phyloP scores from a whole-genome alignment of 2,888 invertebrate species.

The Thysanoteuthis rhombus region DNA sequence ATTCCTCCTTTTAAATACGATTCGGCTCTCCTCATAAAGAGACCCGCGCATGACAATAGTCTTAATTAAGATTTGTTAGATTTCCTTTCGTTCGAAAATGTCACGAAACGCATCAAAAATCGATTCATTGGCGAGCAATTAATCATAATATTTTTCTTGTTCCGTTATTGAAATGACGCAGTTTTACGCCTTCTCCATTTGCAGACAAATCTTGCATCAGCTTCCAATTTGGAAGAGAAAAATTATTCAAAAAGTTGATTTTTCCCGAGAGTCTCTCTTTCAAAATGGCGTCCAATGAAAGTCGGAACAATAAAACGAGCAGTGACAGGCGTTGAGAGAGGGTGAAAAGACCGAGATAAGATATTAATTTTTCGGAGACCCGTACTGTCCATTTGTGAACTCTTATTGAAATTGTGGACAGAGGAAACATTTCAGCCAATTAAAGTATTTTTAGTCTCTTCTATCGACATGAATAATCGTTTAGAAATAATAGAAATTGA shows the following conservation, averaged over 20 bases:
- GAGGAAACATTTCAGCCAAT: background rate
- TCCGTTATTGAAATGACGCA: background rate
- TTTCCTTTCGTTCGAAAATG: background rate
- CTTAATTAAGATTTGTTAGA: slow-evolving; percentile 12
- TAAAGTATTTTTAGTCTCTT: background rate
- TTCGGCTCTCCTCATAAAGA: background rate
- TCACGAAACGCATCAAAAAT: background rate
- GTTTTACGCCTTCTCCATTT: background rate
- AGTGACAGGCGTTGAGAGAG: background rate
- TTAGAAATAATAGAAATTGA: background rate
- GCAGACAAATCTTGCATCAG: background rate
- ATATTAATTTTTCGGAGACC: background rate
- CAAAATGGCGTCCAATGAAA: background rate
- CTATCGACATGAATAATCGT: background rate
- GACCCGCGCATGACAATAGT: background rate
- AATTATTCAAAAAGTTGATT: background rate
- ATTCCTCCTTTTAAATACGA: background rate
- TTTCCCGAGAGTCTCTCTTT: background rate
- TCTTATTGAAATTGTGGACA: background rate
- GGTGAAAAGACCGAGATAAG: slow-evolving; percentile 12
- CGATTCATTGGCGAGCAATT: background rate
- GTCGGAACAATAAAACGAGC: background rate
- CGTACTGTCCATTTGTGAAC: background rate
- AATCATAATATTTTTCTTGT: background rate
- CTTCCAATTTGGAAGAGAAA: background rate